phyloP scores from a whole-genome alignment of 2,797 vertebrate genomes.

The Argentina silus region DNA sequence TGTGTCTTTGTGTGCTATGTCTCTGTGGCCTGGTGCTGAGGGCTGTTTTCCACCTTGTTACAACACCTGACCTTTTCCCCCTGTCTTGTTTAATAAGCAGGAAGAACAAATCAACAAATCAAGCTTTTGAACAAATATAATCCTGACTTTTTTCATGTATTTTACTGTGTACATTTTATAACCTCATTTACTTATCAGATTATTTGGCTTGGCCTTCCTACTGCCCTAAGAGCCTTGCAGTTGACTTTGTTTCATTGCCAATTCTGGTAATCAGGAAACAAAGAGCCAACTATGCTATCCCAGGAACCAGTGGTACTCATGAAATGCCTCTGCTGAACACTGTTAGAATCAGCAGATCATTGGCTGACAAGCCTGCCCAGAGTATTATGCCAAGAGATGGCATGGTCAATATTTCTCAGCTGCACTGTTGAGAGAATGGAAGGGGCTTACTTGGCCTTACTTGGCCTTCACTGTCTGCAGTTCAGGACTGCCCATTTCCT shows the following conservation, averaged over 20 bases:
- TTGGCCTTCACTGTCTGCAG: conserved; percentile 18
- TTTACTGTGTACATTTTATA: not conserved
- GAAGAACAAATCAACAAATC: conserved; percentile 1
- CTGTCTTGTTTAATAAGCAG: not conserved
- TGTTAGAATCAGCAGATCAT: not conserved
- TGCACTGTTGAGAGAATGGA: not conserved
- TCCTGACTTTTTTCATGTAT: not conserved
- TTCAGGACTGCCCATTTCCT: too few relatives aligned
- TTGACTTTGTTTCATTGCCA: conserved; percentile 35
- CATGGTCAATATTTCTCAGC: too few relatives aligned
- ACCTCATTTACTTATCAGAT: conserved; percentile 4
- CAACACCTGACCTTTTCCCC: not conserved
- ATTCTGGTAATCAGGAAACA: conserved; percentile 19
- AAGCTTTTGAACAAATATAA: not conserved
- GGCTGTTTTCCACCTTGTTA: not conserved
- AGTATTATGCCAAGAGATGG: not conserved
- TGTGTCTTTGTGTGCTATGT: conserved; percentile 1
- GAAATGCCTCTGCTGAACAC: not conserved
- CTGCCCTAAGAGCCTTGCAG: conserved; percentile 5
- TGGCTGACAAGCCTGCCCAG: not conserved
- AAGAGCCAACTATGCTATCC: conserved; percentile 20
- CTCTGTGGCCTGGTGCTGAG: conserved; percentile 18
- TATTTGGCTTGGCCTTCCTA: conserved; percentile 22
- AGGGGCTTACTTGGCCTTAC: too few relatives aligned
- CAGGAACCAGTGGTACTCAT: not conserved